Conservation (phyloP, 2,113 vertebrate genomes). For the Perca schrenkii region DNA sequence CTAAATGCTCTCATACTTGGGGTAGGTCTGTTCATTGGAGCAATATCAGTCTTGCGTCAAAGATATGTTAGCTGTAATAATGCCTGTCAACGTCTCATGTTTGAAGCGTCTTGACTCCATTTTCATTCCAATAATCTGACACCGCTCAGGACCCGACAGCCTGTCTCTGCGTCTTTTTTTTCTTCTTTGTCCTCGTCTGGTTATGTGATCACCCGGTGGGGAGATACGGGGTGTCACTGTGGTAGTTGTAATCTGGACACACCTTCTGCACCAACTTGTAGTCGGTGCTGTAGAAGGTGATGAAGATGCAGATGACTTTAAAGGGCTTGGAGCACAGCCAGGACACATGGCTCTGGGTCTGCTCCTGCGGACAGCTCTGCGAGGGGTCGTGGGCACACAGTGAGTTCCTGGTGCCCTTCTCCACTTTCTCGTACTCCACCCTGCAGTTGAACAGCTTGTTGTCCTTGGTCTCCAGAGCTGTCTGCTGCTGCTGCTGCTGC, state of each 20-base stretch:
- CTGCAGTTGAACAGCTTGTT: constrained; percentile 99
- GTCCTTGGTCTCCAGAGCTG: constrained; percentile 95
- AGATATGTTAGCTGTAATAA: constrained; percentile 64
- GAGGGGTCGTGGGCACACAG: constrained; percentile 98
- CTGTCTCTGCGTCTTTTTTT: constrained; percentile 30
- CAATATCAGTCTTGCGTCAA: constrained; percentile 54
- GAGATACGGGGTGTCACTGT: constrained; percentile 98
- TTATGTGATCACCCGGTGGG: constrained; percentile 90
- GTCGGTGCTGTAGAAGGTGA: constrained; percentile 99
- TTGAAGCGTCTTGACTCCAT: constrained; percentile 47
- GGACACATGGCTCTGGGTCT: constrained; percentile 98
- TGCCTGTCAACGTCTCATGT: constrained; percentile 54
- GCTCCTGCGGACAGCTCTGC: constrained; percentile 98
- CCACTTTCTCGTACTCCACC: constrained; percentile 97
- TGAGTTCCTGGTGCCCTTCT: constrained; percentile 96
- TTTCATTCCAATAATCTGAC: constrained; percentile 85
- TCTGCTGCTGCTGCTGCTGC: constrained; percentile 89
- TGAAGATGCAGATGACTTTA: constrained; percentile 99
- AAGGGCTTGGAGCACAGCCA: constrained; percentile 99
- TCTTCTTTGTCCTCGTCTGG: background rate
- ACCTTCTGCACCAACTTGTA: constrained; percentile 99
- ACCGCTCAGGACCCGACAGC: constrained; percentile 77
- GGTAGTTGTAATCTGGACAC: constrained; percentile 99
- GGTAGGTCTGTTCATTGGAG: constrained; percentile 54
- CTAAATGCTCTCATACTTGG: constrained; percentile 58